These are phyloP conservation scores for Hylaea fasciaria DNA, from an alignment of 2,888 invertebrate genomes.

Conservation along the genomic window DNA sequence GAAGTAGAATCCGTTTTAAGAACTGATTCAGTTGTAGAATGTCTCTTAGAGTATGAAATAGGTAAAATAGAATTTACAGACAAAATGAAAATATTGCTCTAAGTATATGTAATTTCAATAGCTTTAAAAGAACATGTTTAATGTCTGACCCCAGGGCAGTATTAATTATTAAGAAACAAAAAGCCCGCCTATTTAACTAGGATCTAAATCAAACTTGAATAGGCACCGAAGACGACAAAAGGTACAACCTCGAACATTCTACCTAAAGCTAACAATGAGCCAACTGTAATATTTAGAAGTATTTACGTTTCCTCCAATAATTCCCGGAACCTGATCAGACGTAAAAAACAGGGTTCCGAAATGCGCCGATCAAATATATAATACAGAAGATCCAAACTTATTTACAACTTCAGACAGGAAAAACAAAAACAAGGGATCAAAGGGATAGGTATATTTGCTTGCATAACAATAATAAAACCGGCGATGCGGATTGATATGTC, in stretches of 20 bases:
- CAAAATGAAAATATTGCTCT: no score
- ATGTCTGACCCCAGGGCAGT: no score
- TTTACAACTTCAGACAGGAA: slow-evolving; percentile 30
- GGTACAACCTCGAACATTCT: background rate
- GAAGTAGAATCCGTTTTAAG: no score
- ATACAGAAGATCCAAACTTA: slow-evolving; percentile 32
- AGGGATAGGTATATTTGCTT: slow-evolving; percentile 44
- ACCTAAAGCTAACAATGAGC: background rate
- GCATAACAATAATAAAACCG: slow-evolving; percentile 49
- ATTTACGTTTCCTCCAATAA: slow-evolving; percentile 33
- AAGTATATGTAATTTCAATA: no score
- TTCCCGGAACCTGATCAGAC: slow-evolving; percentile 29
- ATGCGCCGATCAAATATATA: slow-evolving; percentile 32
- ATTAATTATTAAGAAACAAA: background rate
- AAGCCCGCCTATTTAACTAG: no score
- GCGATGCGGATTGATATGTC: slow-evolving; percentile 45
- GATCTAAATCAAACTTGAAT: background rate
- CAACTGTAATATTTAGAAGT: slow-evolving; percentile 22
- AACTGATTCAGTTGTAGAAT: no score
- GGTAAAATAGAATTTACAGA: no score
- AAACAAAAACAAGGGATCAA: slow-evolving; percentile 34
- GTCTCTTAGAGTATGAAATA: no score
- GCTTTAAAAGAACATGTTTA: no score
- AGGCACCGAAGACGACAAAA: background rate
- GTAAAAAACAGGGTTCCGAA: slow-evolving; percentile 36